Percentiles rank a stretch among this genome's conserved stretches.
Evolutionary conservation across 2,797 vertebrate genomes (phyloP).

Genomic region (Phalloptychus januarius): DNA sequence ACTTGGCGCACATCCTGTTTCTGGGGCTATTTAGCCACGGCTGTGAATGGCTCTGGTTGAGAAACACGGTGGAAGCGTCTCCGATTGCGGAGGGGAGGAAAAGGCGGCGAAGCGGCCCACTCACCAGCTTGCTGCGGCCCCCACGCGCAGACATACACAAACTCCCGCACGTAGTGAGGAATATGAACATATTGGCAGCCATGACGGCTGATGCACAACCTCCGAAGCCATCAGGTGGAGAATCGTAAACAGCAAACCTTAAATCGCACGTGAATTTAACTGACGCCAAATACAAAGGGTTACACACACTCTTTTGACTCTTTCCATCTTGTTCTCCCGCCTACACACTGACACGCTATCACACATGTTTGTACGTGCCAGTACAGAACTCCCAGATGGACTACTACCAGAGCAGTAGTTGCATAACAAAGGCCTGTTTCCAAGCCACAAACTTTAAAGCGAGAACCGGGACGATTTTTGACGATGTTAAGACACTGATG

Average conservation of each 20-base stretch:
- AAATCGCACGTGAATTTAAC: slow-evolving; percentile 28
- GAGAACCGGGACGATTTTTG: slow-evolving; percentile 21
- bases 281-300: slow-evolving; percentile 10
- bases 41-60: slow-evolving; percentile 65
- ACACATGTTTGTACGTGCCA: slow-evolving; percentile 63
- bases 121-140: slow-evolving; percentile 74
- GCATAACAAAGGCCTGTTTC: slow-evolving; percentile 65
- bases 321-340: slow-evolving; percentile 66
- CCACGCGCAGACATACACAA: slow-evolving; percentile 42
- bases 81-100: slow-evolving; percentile 47
- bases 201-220: not conserved
- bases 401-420: slow-evolving; percentile 69
- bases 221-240: slow-evolving; percentile 33
- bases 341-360: slow-evolving; percentile 64
- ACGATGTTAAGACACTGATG: not conserved
- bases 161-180: slow-evolving; percentile 12
- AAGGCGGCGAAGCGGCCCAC: slow-evolving; percentile 68
- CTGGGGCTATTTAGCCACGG: slow-evolving; percentile 61
- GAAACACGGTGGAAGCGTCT: slow-evolving; percentile 54
- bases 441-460: slow-evolving; percentile 57
- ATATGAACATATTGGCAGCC: slow-evolving; percentile 6
- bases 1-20: slow-evolving; percentile 70
- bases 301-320: slow-evolving; percentile 54
- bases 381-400: slow-evolving; percentile 76
- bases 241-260: slow-evolving; percentile 25